Evolutionary conservation across 2,797 vertebrate genomes (phyloP), one percentile per base, ranked within the genome.

Genomic region (Eurystomus glaucurus): DNA sequence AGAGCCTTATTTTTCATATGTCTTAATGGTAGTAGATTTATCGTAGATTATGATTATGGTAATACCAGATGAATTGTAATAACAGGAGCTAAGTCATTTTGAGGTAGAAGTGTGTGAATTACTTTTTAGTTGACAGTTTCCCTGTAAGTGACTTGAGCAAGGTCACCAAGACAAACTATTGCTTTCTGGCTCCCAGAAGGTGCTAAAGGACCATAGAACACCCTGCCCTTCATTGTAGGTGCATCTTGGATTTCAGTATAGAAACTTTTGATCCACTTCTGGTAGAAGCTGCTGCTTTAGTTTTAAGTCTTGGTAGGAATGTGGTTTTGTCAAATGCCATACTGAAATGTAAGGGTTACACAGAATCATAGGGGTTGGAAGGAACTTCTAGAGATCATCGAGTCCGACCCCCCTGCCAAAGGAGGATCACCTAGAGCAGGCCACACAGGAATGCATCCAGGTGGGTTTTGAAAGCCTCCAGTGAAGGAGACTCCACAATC

Each of bases 71-170:
- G 29, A 95, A 94, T 80, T 0, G 3, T 91, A 84, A 66, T 96
- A 95, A 90, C 41, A 90, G 61, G 84, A 97, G 65, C 74, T 78
- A 95, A 96, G 87, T 91, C 25, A 91, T 96, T 96, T 76, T 94
- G 89, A 94, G 69, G 46, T 58, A 88, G 85, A 88, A 91, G 50
- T 69, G n/a, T 90, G 83, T 90, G 29, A 80, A 96, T 96, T 87
- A 61, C 68, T 39, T 80, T 95, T 93, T 72, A 78, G 76, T 90
- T 97, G 93, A 64, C 57, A 61, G 41, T 88, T 89, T 83, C 75
- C 14, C 45, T 71, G 37, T 77, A 86, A 92, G 72, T 84, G 93
- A 94, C 85, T 94, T 65, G 41, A 90, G 39, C 65, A 96, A 93
- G 64, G 82, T 95, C 85, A 81, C 46, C 78, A 78, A 90, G 89